Conservation (phyloP, 2,888 invertebrate genomes). For the Lottia scabra region DNA sequence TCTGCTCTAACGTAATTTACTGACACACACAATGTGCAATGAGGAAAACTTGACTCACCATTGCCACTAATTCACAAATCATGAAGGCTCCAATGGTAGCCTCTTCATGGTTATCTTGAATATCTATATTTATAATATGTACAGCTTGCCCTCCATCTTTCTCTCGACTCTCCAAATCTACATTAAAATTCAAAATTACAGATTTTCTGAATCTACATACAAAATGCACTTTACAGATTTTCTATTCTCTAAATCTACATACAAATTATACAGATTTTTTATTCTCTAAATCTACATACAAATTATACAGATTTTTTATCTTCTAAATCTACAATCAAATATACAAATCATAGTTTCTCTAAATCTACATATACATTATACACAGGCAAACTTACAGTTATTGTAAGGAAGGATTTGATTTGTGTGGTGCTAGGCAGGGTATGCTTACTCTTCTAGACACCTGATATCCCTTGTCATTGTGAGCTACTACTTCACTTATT, state of each 20-base stretch:
- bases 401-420: no score
- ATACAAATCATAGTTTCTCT: not conserved
- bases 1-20: no score
- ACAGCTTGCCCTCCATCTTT: constrained; percentile 85
- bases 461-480: no score
- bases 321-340: not conserved
- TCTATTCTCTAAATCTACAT: not conserved
- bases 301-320: not conserved
- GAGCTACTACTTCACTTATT: no score
- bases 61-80: constrained; percentile 93
- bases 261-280: not conserved
- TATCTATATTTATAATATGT: constrained; percentile 98
- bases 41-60: constrained; percentile 73
- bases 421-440: no score
- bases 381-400: no score
- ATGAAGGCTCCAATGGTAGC: constrained; percentile 98
- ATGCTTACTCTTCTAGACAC: no score
- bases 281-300: constrained; percentile 73
- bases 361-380: no score
- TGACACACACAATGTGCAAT: no score
- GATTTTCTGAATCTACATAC: no score
- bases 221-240: no score
- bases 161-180: constrained; percentile 77
- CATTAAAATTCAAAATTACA: not conserved
- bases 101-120: constrained; percentile 99